Percentiles rank a stretch among this genome's conserved stretches.
phyloP scores from a whole-genome alignment of 2,113 vertebrate species.

The Clarias magur region DNA sequence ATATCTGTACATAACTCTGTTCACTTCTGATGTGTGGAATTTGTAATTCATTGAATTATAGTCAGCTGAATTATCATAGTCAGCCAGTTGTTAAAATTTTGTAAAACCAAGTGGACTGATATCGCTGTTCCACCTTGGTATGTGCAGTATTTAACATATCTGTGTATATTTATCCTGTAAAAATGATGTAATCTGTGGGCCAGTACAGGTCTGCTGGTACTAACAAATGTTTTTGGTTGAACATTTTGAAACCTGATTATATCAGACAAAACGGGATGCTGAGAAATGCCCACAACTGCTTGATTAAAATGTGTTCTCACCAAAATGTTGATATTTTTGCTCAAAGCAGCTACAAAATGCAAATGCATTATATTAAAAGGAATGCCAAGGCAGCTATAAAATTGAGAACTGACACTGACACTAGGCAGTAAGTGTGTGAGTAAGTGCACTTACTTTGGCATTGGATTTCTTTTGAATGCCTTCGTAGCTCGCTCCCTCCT shows the following conservation, averaged over 20 bases:
- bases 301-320: not conserved
- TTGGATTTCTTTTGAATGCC: constrained; percentile 96
- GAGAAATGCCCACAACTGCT: not conserved
- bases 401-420: not conserved
- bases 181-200: not conserved
- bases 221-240: not conserved
- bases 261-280: not conserved
- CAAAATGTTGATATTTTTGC: not conserved
- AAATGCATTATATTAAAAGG: not conserved
- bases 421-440: not conserved
- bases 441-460: constrained; percentile 76
- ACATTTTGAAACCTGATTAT: not conserved
- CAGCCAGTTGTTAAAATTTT: not conserved
- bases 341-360: not conserved
- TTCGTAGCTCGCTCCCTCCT: constrained; percentile 93
- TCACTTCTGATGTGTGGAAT: not conserved
- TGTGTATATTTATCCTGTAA: not conserved
- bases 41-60: not conserved
- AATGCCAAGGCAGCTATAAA: not conserved
- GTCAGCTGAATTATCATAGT: not conserved
- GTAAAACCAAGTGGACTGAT: not conserved
- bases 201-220: not conserved
- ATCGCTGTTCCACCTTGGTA: not conserved
- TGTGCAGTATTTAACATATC: not conserved
- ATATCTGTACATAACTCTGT: not conserved